Percentiles rank a stretch among this genome's conserved stretches.
These are phyloP conservation scores for Pachypsylla venusta DNA, from an alignment of 1,140 invertebrate species.

Conservation along the genomic window DNA sequence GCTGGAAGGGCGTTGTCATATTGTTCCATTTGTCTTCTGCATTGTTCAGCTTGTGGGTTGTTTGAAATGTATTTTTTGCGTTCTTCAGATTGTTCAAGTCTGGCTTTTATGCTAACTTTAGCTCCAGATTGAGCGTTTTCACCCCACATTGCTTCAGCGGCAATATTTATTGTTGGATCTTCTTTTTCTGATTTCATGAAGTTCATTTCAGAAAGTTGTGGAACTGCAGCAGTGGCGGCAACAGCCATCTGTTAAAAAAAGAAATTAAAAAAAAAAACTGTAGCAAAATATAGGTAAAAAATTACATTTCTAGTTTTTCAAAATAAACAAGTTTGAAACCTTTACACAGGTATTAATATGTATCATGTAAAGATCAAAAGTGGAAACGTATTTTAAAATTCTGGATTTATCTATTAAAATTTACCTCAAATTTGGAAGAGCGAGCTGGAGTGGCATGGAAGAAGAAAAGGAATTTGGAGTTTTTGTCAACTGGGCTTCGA, in stretches of 20 bases:
- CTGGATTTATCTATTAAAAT: not conserved
- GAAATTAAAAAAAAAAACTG: not conserved
- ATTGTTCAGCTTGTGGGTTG: slow-evolving; percentile 31
- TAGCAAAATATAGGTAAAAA: not conserved
- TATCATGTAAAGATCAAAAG: not conserved
- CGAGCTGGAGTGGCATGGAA: slow-evolving; percentile 26
- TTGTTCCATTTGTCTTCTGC: slow-evolving; percentile 34
- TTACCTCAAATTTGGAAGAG: slow-evolving; percentile 6
- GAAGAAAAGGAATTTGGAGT: slow-evolving; percentile 33
- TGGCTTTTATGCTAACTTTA: slow-evolving; percentile 24
- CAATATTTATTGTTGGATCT: slow-evolving; percentile 32
- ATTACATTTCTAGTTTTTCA: not conserved
- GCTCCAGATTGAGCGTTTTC: slow-evolving; percentile 23
- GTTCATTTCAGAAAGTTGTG: slow-evolving; percentile 34
- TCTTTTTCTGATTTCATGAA: slow-evolving; percentile 35
- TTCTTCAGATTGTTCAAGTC: slow-evolving; percentile 33
- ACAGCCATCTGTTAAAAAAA: slow-evolving; percentile 30
- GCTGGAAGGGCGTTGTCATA: slow-evolving; percentile 36
- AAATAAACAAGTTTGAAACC: not conserved
- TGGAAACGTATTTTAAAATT: not conserved
- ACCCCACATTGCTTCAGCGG: slow-evolving; percentile 36
- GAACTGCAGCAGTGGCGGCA: slow-evolving; percentile 29
- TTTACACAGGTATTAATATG: not conserved
- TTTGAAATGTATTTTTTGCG: slow-evolving; percentile 34
- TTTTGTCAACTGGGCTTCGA: slow-evolving; percentile 36